phyloP scores from a whole-genome alignment of 1,140 invertebrate species.

The Sesamia nonagrioides region DNA sequence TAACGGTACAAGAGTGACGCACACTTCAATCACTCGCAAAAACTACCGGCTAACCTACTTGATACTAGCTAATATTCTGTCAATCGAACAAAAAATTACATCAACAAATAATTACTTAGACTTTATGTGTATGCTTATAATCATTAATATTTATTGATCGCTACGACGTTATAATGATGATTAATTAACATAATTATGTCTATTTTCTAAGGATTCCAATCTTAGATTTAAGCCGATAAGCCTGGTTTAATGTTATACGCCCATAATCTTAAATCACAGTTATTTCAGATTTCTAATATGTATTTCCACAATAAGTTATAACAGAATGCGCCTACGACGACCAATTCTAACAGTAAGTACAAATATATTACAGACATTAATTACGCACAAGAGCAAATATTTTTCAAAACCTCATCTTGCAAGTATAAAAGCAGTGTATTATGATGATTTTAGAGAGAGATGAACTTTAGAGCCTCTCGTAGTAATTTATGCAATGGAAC shows the following conservation, averaged over 20 bases:
- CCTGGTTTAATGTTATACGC: neutral
- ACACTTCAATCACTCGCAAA: neutral
- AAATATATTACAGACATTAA: conserved; percentile 8
- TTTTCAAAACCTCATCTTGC: neutral
- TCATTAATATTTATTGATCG: conserved; percentile 5
- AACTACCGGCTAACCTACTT: conserved; percentile 11
- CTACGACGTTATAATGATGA: neutral
- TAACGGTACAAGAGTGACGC: conserved; percentile 12
- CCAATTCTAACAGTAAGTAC: neutral
- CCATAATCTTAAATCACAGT: neutral
- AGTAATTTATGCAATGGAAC: conserved; percentile 31
- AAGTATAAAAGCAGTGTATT: neutral
- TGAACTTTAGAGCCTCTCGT: neutral
- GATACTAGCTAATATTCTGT: conserved; percentile 27
- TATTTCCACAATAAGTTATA: neutral
- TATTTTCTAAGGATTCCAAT: neutral
- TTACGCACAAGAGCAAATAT: neutral
- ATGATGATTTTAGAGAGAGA: conserved; percentile 20
- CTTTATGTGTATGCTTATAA: neutral
- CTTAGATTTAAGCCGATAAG: neutral
- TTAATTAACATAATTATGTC: neutral
- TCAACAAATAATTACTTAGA: neutral
- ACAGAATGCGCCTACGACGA: neutral
- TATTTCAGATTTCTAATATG: neutral
- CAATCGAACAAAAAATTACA: conserved; percentile 17